These are phyloP conservation scores for Phataginus tetradactyla DNA, from an alignment of 2,797 vertebrate species.

Conservation along the genomic window DNA sequence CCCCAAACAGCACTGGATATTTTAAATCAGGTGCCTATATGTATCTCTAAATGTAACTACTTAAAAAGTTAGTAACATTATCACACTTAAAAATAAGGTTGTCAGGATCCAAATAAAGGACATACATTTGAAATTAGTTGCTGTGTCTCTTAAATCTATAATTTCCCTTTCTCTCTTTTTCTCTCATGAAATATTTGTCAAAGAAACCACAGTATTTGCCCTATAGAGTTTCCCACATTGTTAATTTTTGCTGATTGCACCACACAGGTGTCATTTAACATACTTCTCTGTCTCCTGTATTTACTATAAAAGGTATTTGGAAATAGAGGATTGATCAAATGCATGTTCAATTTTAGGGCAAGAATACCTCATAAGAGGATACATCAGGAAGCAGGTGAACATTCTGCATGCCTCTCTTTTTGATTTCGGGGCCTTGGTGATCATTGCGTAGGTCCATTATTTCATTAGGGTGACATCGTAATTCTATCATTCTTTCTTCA, in stretches of 20 bases:
- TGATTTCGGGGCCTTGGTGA: neutral
- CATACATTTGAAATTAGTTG: neutral
- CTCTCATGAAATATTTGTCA: neutral
- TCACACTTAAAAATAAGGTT: neutral
- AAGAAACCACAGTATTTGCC: neutral
- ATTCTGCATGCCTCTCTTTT: neutral
- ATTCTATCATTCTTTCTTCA: neutral
- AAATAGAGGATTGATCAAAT: conserved; percentile 10
- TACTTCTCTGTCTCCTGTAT: neutral
- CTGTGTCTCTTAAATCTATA: neutral
- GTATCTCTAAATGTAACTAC: neutral
- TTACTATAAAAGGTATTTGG: conserved; percentile 6
- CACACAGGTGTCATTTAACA: neutral
- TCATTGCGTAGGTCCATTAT: neutral
- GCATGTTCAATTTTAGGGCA: conserved; percentile 39
- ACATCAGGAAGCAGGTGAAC: neutral
- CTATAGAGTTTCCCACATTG: neutral
- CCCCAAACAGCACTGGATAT: neutral
- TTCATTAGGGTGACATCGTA: neutral
- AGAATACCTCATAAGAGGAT: neutral
- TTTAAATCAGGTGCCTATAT: neutral
- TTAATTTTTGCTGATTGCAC: conserved; percentile 17
- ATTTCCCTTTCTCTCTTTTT: neutral
- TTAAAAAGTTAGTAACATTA: neutral
- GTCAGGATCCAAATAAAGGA: neutral